Conservation (phyloP, 2,113 vertebrate species). For the Ceyx melanurus region DNA sequence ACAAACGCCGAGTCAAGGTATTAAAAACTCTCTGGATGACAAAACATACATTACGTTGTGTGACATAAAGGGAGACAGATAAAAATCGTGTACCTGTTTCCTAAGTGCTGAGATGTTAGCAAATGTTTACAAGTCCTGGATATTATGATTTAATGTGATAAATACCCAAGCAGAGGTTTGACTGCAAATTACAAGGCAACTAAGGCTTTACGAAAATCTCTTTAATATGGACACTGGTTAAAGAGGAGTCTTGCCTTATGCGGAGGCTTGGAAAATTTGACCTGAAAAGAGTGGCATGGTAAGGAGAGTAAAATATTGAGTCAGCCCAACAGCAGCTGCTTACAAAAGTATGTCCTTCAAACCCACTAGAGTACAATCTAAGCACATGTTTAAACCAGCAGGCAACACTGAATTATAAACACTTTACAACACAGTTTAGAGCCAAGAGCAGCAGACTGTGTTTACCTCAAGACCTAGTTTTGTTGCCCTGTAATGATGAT, state of each 20-base stretch:
- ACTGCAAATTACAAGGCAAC: not conserved
- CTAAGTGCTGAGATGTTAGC: not conserved
- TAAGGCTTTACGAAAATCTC: not conserved
- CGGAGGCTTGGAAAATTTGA: not conserved
- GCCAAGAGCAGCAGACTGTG: conserved; percentile 44
- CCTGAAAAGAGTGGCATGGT: not conserved
- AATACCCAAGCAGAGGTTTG: not conserved
- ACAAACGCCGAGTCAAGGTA: not conserved
- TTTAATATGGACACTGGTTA: not conserved
- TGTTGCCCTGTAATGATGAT: not conserved
- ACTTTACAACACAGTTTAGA: not conserved
- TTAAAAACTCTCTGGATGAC: not conserved
- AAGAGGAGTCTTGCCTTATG: not conserved
- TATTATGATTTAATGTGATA: not conserved
- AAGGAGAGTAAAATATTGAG: not conserved
- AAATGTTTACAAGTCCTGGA: not conserved
- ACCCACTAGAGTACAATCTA: not conserved
- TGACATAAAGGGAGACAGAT: not conserved
- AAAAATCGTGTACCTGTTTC: not conserved
- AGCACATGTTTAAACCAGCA: conserved; percentile 35
- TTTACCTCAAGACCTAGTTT: conserved; percentile 6
- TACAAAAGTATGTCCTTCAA: conserved; percentile 11
- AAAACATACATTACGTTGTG: not conserved
- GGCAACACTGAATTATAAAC: not conserved
- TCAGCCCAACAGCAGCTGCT: not conserved